These are phyloP conservation scores for Sabatieria punctata DNA, from an alignment of 2,888 invertebrate genomes.

Conservation along the genomic window DNA sequence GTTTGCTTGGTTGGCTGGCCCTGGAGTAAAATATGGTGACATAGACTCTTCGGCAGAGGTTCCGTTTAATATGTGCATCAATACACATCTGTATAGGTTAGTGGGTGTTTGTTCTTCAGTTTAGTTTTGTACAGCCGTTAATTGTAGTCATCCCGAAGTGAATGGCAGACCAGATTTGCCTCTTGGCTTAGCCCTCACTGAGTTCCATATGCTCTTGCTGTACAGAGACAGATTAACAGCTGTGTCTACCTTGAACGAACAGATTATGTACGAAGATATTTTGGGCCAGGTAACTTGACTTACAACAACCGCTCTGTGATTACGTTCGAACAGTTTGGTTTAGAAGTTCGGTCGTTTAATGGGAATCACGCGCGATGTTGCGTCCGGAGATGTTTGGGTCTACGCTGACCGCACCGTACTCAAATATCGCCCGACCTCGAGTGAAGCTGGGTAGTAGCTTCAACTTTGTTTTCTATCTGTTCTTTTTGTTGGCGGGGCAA, in stretches of 20 bases:
- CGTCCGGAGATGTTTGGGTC: constrained; percentile 22
- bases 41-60: not conserved
- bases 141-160: constrained; percentile 17
- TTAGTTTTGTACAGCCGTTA: no score
- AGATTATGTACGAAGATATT: constrained; percentile 21
- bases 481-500: no score
- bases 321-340: not conserved
- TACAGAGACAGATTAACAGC: constrained; percentile 20
- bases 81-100: not conserved
- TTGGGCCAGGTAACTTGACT: constrained; percentile 12
- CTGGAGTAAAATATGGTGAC: not conserved
- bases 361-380: constrained; percentile 18
- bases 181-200: constrained; percentile 21
- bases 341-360: constrained; percentile 15
- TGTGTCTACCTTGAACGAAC: constrained; percentile 19
- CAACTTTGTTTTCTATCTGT: no score
- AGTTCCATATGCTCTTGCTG: constrained; percentile 22
- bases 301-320: not conserved
- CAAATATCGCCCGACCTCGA: constrained; percentile 23
- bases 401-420: constrained; percentile 17
- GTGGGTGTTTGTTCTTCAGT: not conserved
- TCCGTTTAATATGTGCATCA: not conserved
- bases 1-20: not conserved
- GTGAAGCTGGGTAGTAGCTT: constrained; percentile 20
- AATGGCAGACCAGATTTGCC: constrained; percentile 23